These are phyloP conservation scores for Motacilla tschutschensis DNA, from an alignment of 2,113 vertebrate genomes.

Conservation along the genomic window DNA sequence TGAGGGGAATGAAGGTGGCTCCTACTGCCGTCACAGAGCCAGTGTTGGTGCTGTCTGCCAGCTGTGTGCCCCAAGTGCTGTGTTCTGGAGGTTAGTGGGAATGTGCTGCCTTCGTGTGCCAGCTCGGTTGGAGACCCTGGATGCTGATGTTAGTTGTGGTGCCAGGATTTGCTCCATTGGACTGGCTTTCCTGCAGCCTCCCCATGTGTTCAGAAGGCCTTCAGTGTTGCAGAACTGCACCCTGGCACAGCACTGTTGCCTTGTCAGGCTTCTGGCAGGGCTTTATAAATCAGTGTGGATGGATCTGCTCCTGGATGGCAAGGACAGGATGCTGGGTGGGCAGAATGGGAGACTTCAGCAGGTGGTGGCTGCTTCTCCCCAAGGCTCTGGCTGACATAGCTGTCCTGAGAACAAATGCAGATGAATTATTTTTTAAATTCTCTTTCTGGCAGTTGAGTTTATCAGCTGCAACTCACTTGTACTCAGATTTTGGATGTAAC, in stretches of 20 bases:
- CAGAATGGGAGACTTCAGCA: background rate
- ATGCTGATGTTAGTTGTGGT: rapidly evolving
- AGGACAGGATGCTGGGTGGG: background rate
- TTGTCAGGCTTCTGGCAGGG: background rate
- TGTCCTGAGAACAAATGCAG: background rate
- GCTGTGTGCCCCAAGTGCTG: background rate
- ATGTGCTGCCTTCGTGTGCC: background rate
- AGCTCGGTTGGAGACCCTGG: background rate
- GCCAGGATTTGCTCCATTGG: background rate
- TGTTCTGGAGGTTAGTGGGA: background rate
- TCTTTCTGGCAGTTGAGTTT: background rate
- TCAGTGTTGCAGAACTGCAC: background rate
- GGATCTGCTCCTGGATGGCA: background rate
- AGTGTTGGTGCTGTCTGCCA: background rate
- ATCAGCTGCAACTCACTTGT: background rate
- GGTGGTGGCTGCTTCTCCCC: background rate
- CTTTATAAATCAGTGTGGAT: background rate
- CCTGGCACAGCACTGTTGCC: background rate
- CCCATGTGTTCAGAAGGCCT: background rate
- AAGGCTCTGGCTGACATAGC: background rate
- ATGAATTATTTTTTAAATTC: background rate
- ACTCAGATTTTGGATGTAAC: background rate
- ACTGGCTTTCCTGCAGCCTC: background rate
- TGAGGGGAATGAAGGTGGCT: background rate
- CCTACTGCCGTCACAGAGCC: rapidly evolving